Conservation (phyloP, 37 sponge, comb jelly and placozoan genomes). For the Aphrocallistes beatrix region DNA sequence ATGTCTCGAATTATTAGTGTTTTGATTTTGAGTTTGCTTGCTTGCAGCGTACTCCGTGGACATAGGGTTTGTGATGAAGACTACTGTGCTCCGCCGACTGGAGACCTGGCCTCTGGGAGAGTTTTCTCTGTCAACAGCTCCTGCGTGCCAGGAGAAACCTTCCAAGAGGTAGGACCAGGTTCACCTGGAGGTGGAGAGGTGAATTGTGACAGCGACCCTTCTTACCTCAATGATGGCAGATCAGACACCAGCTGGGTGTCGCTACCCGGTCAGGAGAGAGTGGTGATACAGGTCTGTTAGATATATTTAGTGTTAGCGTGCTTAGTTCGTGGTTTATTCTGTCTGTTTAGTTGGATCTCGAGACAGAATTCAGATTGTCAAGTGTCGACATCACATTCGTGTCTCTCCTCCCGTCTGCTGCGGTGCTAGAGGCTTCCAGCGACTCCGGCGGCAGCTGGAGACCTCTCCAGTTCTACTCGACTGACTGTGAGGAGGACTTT, state of each 20-base stretch:
- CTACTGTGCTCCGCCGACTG: background rate
- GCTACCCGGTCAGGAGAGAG: background rate
- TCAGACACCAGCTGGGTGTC: background rate
- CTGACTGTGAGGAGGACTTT: background rate
- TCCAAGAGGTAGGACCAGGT: too few species aligned
- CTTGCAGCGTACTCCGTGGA: too few species aligned
- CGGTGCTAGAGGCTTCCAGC: background rate
- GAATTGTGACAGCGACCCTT: background rate
- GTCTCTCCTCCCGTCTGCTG: background rate
- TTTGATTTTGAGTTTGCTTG: too few species aligned
- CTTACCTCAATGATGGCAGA: background rate
- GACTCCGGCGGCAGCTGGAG: background rate
- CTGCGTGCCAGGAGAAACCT: too few species aligned
- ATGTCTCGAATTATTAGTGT: background rate
- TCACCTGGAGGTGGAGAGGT: too few species aligned
- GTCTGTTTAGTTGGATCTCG: background rate
- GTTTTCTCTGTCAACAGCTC: background rate
- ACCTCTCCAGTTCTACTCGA: background rate
- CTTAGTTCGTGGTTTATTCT: background rate
- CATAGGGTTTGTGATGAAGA: background rate
- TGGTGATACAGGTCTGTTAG: background rate
- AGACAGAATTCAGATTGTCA: background rate
- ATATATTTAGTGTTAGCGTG: background rate
- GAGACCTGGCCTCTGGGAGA: background rate
- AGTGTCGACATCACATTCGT: background rate